Evolutionary conservation across 2,888 invertebrate species (phyloP).

Genomic region (Tetramorium bicarinatum): DNA sequence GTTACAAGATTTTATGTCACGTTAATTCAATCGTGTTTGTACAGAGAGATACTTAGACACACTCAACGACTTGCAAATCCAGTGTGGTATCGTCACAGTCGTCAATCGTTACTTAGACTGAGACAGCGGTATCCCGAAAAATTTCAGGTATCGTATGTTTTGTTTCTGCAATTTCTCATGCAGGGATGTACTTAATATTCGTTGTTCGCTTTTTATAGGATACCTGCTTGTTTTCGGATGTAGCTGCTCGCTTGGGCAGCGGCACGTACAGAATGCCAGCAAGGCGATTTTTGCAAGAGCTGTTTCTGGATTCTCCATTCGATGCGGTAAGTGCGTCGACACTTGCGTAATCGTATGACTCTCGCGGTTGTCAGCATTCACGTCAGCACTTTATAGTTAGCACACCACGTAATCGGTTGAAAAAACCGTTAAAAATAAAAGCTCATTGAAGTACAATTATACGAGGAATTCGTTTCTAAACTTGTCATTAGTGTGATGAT

Average conservation of each 20-base stretch:
- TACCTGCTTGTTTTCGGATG: conserved; percentile 97
- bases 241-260: conserved; percentile 92
- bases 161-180: neutral
- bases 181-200: neutral
- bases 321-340: conserved; percentile 86
- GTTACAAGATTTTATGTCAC: neutral
- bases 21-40: conserved; percentile 47
- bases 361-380: neutral
- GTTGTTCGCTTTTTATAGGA: conserved; percentile 87
- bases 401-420: neutral
- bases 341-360: neutral
- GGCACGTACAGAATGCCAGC: conserved; percentile 94
- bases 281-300: conserved; percentile 96
- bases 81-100: conserved; percentile 93
- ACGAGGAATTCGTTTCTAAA: neutral
- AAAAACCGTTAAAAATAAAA: neutral
- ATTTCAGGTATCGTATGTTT: conserved; percentile 87
- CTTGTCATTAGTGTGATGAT: neutral
- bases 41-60: conserved; percentile 89
- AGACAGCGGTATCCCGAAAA: conserved; percentile 91
- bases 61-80: conserved; percentile 93
- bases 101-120: conserved; percentile 92
- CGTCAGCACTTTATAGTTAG: conserved; percentile 6
- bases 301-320: conserved; percentile 95
- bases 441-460: neutral